phyloP scores from a whole-genome alignment of 1,140 invertebrate genomes.

The Yoshiicerus persimilis region DNA sequence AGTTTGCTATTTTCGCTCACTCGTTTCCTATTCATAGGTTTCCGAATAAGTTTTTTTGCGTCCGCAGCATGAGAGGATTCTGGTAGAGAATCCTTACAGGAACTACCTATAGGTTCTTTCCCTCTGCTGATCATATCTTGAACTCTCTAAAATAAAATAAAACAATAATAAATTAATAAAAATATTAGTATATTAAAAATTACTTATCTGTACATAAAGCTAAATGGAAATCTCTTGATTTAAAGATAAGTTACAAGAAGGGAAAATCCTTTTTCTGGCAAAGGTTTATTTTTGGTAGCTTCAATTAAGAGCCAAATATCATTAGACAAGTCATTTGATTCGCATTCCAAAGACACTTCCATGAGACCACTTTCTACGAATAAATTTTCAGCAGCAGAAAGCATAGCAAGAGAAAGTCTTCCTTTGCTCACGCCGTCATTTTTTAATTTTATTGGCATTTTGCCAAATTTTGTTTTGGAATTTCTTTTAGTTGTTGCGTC shows the following conservation, averaged over 20 bases:
- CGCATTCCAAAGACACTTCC: constrained; percentile 76
- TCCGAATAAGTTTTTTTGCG: neutral
- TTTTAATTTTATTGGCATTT: no score
- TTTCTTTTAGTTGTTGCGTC: no score
- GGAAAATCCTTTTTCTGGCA: neutral
- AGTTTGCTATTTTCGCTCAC: neutral
- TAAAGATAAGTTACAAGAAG: neutral
- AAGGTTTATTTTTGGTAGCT: constrained; percentile 48
- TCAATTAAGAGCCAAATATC: constrained; percentile 78
- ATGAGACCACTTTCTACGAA: constrained; percentile 90
- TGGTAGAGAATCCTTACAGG: neutral
- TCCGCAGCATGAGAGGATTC: neutral
- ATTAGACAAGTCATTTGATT: constrained; percentile 64
- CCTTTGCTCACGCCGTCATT: no score
- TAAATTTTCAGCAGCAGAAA: constrained; percentile 69
- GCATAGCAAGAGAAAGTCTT: neutral
- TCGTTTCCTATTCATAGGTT: neutral
- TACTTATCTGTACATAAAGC: no score
- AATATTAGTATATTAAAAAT: no score
- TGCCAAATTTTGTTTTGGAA: no score
- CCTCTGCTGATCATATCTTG: neutral
- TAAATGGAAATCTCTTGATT: neutral
- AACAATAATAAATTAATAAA: neutral
- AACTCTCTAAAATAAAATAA: neutral
- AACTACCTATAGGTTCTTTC: neutral